Evolutionary conservation across 2,113 vertebrate genomes (phyloP).

Genomic region (Xenotilapia flavipinnis): DNA sequence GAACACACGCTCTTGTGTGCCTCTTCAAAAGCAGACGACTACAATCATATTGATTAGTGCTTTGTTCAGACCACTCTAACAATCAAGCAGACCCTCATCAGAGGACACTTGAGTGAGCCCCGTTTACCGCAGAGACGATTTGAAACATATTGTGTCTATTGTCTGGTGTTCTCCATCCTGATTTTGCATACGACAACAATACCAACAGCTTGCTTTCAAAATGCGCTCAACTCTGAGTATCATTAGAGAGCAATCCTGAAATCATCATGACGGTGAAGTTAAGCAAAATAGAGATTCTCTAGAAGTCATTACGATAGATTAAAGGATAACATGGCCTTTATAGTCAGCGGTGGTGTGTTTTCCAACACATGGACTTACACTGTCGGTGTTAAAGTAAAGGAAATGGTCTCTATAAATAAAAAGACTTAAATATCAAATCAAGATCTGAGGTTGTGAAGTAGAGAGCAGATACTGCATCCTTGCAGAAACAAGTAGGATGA

Average conservation of each 20-base stretch:
- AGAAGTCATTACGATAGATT: background rate
- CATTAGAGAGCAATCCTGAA: slow-evolving; percentile 26
- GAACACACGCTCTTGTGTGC: slow-evolving; percentile 39
- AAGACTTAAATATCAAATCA: background rate
- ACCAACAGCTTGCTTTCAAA: slow-evolving; percentile 36
- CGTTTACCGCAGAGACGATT: slow-evolving; percentile 17
- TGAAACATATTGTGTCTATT: slow-evolving; percentile 26
- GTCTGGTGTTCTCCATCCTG: slow-evolving; percentile 5
- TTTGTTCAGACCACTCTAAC: slow-evolving; percentile 60
- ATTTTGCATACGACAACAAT: slow-evolving; percentile 32
- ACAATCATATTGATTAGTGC: slow-evolving; percentile 64
- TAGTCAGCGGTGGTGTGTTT: background rate
- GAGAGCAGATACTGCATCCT: background rate
- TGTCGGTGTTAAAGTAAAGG: background rate
- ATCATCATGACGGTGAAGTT: background rate
- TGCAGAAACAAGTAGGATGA: background rate
- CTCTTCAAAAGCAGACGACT: slow-evolving; percentile 55
- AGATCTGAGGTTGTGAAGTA: background rate
- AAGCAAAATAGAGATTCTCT: slow-evolving; percentile 2
- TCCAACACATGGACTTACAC: background rate
- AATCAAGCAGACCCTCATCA: slow-evolving; percentile 58
- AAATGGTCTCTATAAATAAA: background rate
- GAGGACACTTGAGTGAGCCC: slow-evolving; percentile 33
- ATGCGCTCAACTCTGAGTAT: slow-evolving; percentile 25
- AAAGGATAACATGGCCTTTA: background rate